Evolutionary conservation across 2,888 invertebrate genomes (phyloP).

Genomic region (Boloria euphrosyne): DNA sequence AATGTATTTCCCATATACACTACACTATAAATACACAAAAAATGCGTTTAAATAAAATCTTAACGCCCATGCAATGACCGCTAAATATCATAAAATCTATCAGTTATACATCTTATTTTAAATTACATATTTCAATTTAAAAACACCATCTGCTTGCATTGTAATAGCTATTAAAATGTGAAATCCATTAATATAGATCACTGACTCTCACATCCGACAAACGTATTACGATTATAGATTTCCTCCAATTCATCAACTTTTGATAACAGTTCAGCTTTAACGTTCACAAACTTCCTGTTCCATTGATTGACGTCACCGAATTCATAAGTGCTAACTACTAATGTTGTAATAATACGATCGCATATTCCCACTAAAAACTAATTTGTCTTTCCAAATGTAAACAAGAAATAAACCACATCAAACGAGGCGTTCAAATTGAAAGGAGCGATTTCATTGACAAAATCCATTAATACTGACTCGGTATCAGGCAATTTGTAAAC

Average conservation of each 20-base stretch:
- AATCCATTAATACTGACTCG: conserved; percentile 75
- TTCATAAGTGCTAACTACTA: conserved; percentile 34
- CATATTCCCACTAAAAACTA: conserved; percentile 44
- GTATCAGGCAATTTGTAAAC: conserved; percentile 76
- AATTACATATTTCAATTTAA: conserved; percentile 1
- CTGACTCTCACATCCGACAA: not conserved
- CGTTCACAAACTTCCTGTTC: conserved; percentile 24
- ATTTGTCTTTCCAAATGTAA: conserved; percentile 70
- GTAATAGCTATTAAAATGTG: not conserved
- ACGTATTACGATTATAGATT: conserved; percentile 13
- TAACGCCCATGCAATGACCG: not conserved
- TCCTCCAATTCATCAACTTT: conserved; percentile 21
- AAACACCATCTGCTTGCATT: not conserved
- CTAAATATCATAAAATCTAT: not conserved
- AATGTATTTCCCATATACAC: too few species aligned
- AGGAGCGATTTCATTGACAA: conserved; percentile 72
- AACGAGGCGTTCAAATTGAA: conserved; percentile 60
- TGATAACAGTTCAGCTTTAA: not conserved
- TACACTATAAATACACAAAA: too few species aligned
- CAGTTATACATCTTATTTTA: not conserved
- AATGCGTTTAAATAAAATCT: too few species aligned
- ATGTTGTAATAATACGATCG: conserved; percentile 33
- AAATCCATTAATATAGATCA: conserved; percentile 1
- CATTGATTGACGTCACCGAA: conserved; percentile 32
- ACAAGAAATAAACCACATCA: conserved; percentile 64